Conservation (phyloP, 2,113 vertebrate species). For the Ardeotis arabs region DNA sequence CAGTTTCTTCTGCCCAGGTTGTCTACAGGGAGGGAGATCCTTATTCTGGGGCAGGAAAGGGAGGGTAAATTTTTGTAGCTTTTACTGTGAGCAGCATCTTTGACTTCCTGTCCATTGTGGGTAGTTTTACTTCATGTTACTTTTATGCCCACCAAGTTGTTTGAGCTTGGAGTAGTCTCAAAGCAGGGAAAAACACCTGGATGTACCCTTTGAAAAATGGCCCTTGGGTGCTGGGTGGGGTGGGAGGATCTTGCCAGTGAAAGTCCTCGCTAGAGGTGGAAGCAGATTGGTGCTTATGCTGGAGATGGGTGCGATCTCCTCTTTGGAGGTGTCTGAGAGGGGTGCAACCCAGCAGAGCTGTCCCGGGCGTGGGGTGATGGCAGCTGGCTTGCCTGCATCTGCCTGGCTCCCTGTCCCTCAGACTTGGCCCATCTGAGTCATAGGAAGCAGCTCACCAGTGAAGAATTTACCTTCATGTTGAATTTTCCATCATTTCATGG, state of each 20-base stretch:
- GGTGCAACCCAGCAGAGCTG: background rate
- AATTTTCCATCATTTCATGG: background rate
- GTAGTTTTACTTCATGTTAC: background rate
- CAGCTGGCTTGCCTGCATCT: background rate
- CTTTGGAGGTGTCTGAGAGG: background rate
- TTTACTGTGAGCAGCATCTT: background rate
- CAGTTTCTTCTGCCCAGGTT: background rate
- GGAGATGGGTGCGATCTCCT: rapidly evolving
- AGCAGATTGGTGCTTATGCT: background rate
- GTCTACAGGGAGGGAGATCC: background rate
- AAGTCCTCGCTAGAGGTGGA: background rate
- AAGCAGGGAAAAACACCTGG: background rate
- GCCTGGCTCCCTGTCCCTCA: background rate
- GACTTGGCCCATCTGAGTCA: background rate
- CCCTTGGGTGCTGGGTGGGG: background rate
- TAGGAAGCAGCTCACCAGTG: background rate
- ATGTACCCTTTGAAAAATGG: background rate
- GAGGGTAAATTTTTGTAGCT: background rate
- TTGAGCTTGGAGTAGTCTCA: background rate
- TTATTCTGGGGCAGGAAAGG: background rate
- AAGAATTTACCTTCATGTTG: background rate
- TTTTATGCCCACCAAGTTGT: background rate
- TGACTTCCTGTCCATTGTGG: background rate
- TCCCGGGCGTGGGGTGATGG: background rate
- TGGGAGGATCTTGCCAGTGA: background rate